A percentile compares a stretch with the other conserved stretches of the same genome.
Evolutionary conservation across 2,888 invertebrate species (phyloP).

Genomic region (Poecilus cupreus): DNA sequence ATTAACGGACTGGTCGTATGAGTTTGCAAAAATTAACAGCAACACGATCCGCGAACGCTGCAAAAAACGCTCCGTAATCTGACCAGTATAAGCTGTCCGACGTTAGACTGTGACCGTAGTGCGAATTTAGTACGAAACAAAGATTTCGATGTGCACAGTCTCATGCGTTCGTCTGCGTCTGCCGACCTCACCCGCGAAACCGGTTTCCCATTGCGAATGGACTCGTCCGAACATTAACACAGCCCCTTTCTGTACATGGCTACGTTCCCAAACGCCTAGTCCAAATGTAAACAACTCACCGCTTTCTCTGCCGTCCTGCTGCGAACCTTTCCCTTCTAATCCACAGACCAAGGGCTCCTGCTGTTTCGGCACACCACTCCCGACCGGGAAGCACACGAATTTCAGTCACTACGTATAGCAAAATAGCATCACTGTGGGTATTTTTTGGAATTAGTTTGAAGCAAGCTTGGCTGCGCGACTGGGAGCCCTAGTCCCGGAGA

Average conservation of each 20-base stretch:
- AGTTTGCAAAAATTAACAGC: slow-evolving; percentile 45
- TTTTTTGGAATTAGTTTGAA: slow-evolving; percentile 54
- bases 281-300: slow-evolving; percentile 54
- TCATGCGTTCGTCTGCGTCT: neutral
- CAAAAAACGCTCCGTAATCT: slow-evolving; percentile 6
- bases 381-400: neutral
- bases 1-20: slow-evolving; percentile 29
- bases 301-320: slow-evolving; percentile 48
- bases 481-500: slow-evolving; percentile 55
- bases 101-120: slow-evolving; percentile 2
- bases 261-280: slow-evolving; percentile 34
- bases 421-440: slow-evolving; percentile 50
- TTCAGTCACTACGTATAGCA: slow-evolving; percentile 22
- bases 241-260: slow-evolving; percentile 56
- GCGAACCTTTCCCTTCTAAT: slow-evolving; percentile 36
- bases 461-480: slow-evolving; percentile 53
- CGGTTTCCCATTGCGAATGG: slow-evolving; percentile 53
- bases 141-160: neutral
- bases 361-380: slow-evolving; percentile 18
- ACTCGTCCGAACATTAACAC: slow-evolving; percentile 53
- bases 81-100: neutral
- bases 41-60: neutral
- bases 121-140: neutral
- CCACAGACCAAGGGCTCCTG: slow-evolving; percentile 21
- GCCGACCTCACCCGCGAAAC: slow-evolving; percentile 46